phyloP scores from a whole-genome alignment of 2,888 invertebrate genomes.

The Troglohyphantes excavatus region DNA sequence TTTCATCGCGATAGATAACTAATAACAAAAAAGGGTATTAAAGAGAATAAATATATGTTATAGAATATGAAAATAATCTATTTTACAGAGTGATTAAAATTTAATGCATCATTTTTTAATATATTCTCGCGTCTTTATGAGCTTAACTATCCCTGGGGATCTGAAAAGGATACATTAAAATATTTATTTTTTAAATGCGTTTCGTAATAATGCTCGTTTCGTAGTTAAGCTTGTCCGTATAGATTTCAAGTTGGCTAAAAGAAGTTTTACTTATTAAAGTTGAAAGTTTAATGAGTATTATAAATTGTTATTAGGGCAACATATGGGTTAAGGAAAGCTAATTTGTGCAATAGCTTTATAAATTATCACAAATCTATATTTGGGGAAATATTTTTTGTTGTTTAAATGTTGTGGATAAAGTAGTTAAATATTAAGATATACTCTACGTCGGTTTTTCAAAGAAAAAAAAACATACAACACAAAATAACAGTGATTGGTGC shows the following conservation, averaged over 20 bases:
- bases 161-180: slow-evolving; percentile 9
- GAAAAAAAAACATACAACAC: no score
- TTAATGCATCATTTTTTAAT: not conserved
- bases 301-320: no score
- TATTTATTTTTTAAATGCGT: not conserved
- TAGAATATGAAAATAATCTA: not conserved
- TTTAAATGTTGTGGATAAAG: no score
- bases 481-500: no score
- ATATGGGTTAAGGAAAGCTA: no score
- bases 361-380: no score
- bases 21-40: not conserved
- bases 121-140: not conserved
- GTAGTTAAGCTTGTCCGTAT: not conserved
- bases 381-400: no score
- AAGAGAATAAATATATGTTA: not conserved
- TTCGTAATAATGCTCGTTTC: not conserved
- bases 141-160: slow-evolving; percentile 1
- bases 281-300: no score
- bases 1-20: not conserved
- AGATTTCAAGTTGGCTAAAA: not conserved
- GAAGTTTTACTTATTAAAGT: no score
- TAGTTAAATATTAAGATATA: no score
- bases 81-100: slow-evolving; percentile 14
- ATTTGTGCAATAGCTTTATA: no score
- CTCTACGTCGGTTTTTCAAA: no score